Percentiles rank a stretch among this genome's conserved stretches.
Evolutionary conservation across 2,113 vertebrate genomes (phyloP).

Genomic region (Atlantisia rogersi): DNA sequence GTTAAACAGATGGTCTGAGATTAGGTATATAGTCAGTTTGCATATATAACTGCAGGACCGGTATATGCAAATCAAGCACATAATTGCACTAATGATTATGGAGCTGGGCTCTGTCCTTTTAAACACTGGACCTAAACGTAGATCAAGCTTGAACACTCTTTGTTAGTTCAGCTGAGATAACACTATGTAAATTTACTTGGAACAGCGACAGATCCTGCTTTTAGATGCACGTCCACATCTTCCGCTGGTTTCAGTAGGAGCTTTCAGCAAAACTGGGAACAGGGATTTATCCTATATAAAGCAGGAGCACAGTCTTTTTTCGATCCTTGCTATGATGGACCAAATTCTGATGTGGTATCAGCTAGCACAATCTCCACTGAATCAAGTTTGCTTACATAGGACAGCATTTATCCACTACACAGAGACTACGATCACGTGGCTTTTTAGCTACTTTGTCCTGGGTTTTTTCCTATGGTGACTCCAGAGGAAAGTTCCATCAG

Average conservation of each 20-base stretch:
- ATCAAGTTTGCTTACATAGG: background rate
- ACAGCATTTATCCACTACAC: background rate
- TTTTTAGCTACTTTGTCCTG: background rate
- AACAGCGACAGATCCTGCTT: slow-evolving; percentile 24
- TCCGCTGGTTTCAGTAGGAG: background rate
- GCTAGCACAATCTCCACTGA: background rate
- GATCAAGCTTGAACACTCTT: slow-evolving; percentile 27
- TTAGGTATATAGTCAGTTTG: background rate
- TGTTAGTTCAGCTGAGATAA: slow-evolving; percentile 70
- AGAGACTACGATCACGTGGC: background rate
- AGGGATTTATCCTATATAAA: background rate
- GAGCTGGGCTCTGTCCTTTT: background rate
- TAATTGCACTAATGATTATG: background rate
- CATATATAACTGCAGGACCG: background rate
- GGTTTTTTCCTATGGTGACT: background rate
- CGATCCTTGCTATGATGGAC: background rate
- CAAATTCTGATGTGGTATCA: background rate
- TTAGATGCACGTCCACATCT: slow-evolving; percentile 37
- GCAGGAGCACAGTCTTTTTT: background rate
- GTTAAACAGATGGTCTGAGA: background rate
- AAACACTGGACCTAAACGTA: slow-evolving; percentile 6
- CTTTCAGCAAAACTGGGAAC: background rate
- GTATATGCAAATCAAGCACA: background rate
- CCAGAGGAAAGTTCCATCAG: background rate
- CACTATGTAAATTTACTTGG: slow-evolving; percentile 58